phyloP scores from a whole-genome alignment of 2,888 invertebrate species.

The Ophion ventricosus region DNA sequence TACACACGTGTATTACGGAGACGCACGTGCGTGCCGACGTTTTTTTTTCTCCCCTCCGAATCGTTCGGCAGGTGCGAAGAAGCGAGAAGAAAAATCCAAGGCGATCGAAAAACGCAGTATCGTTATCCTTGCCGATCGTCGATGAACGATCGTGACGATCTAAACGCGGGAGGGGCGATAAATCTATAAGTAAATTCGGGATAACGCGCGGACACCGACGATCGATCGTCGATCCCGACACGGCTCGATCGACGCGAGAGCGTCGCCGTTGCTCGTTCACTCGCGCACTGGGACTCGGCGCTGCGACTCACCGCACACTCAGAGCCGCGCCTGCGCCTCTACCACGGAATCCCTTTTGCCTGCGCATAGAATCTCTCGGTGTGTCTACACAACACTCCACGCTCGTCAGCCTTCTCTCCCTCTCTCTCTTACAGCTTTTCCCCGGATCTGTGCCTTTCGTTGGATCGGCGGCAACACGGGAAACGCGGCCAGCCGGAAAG shows the following conservation, averaged over 20 bases:
- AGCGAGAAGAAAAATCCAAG: background rate
- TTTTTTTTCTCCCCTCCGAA: background rate
- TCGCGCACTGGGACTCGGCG: constrained; percentile 50
- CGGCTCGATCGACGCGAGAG: constrained; percentile 60
- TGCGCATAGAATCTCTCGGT: background rate
- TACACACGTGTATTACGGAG: background rate
- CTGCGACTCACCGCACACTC: constrained; percentile 45
- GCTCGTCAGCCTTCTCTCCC: background rate
- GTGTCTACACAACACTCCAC: background rate
- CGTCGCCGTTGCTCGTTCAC: constrained; percentile 62
- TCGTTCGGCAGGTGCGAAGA: background rate
- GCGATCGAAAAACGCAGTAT: constrained; percentile 6
- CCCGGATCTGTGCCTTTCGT: constrained; percentile 24
- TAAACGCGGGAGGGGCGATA: background rate
- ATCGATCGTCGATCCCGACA: constrained; percentile 61
- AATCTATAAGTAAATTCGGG: background rate
- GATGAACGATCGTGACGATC: background rate
- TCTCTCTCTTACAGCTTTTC: constrained; percentile 14
- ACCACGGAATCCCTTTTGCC: constrained; percentile 20
- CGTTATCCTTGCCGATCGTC: background rate
- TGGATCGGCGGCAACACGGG: constrained; percentile 57
- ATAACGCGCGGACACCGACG: too few relatives aligned
- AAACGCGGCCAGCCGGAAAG: background rate
- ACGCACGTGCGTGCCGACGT: background rate
- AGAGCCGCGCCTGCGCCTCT: constrained; percentile 59